A percentile compares a stretch with the other conserved stretches of the same genome.
phyloP scores from a whole-genome alignment of 92 coral and sea anemone species.

The Phymanthus crucifer region DNA sequence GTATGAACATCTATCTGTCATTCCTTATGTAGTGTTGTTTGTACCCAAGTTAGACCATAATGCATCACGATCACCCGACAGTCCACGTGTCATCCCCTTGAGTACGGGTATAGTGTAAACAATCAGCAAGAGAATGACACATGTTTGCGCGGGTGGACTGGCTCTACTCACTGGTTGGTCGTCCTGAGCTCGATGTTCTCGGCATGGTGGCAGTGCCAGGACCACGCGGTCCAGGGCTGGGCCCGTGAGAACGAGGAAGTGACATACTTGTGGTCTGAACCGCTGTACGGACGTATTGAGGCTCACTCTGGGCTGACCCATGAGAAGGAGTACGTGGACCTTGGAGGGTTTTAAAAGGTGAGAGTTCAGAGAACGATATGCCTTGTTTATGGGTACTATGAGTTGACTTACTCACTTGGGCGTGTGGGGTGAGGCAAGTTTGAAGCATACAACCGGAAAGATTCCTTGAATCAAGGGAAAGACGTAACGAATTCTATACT shows the following conservation, averaged over 20 bases:
- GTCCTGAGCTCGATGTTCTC: slow-evolving; percentile 69
- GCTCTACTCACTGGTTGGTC: slow-evolving; percentile 77
- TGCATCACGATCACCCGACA: background rate
- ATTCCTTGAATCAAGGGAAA: too few species aligned
- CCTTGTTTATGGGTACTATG: background rate
- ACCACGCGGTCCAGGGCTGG: slow-evolving; percentile 41
- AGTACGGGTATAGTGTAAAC: background rate
- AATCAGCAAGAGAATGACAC: background rate
- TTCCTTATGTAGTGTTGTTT: too few species aligned
- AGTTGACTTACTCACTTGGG: background rate
- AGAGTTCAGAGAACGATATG: background rate
- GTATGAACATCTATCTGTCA: too few species aligned
- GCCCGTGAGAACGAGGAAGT: slow-evolving; percentile 69
- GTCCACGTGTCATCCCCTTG: too few species aligned
- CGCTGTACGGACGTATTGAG: slow-evolving; percentile 55
- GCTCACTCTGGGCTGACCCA: slow-evolving; percentile 62
- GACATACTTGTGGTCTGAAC: slow-evolving; percentile 70
- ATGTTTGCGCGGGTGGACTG: background rate
- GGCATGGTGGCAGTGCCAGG: slow-evolving; percentile 72
- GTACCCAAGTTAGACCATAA: too few species aligned
- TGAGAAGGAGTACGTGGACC: slow-evolving; percentile 79
- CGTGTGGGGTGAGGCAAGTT: background rate
- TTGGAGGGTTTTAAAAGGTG: slow-evolving; percentile 3
- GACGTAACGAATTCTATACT: too few species aligned
- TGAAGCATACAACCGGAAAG: background rate